Conservation (phyloP, 1,140 invertebrate genomes). For the Drosophila sturtevanti region DNA sequence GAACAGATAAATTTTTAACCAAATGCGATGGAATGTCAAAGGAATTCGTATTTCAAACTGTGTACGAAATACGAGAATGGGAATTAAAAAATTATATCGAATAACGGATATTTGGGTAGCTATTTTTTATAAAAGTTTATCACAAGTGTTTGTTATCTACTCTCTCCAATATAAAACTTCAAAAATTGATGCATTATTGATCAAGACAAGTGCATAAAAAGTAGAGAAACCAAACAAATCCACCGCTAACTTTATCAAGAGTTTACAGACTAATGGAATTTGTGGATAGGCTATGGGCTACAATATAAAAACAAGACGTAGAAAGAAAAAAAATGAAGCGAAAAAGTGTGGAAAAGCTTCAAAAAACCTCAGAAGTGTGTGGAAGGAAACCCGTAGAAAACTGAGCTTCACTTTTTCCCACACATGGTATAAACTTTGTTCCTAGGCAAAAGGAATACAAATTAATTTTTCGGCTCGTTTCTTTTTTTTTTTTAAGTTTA, state of each 20-base stretch:
- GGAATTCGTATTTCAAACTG: too few relatives aligned
- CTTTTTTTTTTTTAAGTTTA: background rate
- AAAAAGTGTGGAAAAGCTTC: background rate
- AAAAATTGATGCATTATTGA: slow-evolving; percentile 6
- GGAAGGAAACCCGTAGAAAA: slow-evolving; percentile 9
- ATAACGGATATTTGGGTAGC: background rate
- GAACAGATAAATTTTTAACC: too few relatives aligned
- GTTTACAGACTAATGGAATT: slow-evolving; percentile 56
- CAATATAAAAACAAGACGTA: background rate
- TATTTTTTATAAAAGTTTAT: background rate
- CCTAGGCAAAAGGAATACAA: background rate
- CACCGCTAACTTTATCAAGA: slow-evolving; percentile 36
- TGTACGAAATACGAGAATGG: too few relatives aligned
- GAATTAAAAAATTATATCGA: background rate
- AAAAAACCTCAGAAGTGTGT: slow-evolving; percentile 1
- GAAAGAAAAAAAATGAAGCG: background rate
- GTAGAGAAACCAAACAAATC: slow-evolving; percentile 1
- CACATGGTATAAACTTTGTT: slow-evolving; percentile 1
- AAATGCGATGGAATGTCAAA: too few relatives aligned
- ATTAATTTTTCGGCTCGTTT: background rate
- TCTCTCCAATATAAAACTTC: background rate
- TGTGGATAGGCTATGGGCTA: slow-evolving; percentile 19
- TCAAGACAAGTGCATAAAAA: slow-evolving; percentile 24
- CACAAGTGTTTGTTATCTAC: background rate
- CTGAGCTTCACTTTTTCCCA: background rate